These are phyloP conservation scores for Tiphia femorata DNA, from an alignment of 2,888 invertebrate genomes.

Conservation along the genomic window DNA sequence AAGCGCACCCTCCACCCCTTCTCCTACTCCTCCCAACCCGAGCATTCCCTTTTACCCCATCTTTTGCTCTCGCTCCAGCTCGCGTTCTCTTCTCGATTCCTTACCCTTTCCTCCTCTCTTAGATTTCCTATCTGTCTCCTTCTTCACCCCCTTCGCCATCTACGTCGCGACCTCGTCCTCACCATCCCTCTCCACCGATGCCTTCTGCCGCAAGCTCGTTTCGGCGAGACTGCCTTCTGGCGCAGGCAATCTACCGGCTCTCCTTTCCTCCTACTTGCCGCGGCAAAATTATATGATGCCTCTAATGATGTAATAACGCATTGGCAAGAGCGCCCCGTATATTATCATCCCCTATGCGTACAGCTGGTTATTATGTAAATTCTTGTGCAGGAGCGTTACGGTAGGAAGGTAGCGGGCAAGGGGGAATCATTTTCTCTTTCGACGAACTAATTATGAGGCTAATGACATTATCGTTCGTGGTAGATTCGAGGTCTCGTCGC, in stretches of 20 bases:
- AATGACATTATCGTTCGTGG: too few relatives aligned
- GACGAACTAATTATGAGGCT: too few relatives aligned
- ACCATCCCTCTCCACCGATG: neutral
- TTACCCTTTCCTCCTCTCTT: neutral
- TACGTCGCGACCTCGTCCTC: neutral
- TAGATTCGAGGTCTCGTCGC: too few relatives aligned
- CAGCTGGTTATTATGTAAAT: too few relatives aligned
- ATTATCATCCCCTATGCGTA: too few relatives aligned
- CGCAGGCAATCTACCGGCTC: neutral
- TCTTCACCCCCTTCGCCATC: neutral
- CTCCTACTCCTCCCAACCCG: neutral
- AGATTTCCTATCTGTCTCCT: neutral
- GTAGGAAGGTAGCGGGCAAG: too few relatives aligned
- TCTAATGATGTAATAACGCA: neutral
- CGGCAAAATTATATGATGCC: slow-evolving; percentile 14
- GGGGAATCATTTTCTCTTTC: too few relatives aligned
- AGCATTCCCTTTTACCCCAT: neutral
- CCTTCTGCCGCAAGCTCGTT: slow-evolving; percentile 8
- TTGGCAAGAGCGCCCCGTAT: neutral
- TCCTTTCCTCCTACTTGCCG: neutral
- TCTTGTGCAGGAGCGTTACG: too few relatives aligned
- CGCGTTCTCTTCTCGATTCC: neutral
- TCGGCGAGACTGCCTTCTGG: slow-evolving; percentile 4
- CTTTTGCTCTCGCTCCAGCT: too few relatives aligned
- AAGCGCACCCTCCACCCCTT: slow-evolving; percentile 14